These are phyloP conservation scores for Aptenodytes patagonicus DNA, from an alignment of 2,113 vertebrate genomes.

Conservation along the genomic window DNA sequence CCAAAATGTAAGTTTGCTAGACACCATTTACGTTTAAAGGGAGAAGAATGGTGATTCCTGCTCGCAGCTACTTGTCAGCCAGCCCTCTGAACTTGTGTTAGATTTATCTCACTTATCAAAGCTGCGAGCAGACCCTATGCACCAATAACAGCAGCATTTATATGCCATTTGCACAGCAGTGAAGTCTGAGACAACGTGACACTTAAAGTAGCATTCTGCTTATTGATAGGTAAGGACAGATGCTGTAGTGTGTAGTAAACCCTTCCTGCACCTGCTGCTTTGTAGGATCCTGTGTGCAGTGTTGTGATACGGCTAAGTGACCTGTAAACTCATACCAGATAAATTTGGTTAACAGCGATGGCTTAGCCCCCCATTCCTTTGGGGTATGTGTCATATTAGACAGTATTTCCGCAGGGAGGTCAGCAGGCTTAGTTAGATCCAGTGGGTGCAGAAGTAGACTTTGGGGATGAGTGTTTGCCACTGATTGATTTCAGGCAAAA, in stretches of 20 bases:
- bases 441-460: not conserved
- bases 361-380: not conserved
- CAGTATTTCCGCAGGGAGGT: not conserved
- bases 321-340: not conserved
- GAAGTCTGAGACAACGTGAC: not conserved
- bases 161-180: not conserved
- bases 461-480: not conserved
- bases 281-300: not conserved
- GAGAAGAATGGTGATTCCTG: not conserved
- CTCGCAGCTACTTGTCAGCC: not conserved
- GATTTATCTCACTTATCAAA: not conserved
- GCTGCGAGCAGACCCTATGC: not conserved
- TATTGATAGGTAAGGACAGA: not conserved
- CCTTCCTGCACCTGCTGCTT: not conserved
- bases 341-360: not conserved
- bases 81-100: not conserved
- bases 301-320: not conserved
- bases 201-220: not conserved
- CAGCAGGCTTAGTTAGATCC: not conserved
- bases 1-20: not conserved
- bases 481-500: not conserved
- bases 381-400: not conserved
- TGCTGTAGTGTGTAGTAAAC: not conserved
- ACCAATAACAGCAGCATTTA: not conserved
- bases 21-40: not conserved